Conservation (phyloP, 1,140 invertebrate species). For the Alviniconcha marisindica region DNA sequence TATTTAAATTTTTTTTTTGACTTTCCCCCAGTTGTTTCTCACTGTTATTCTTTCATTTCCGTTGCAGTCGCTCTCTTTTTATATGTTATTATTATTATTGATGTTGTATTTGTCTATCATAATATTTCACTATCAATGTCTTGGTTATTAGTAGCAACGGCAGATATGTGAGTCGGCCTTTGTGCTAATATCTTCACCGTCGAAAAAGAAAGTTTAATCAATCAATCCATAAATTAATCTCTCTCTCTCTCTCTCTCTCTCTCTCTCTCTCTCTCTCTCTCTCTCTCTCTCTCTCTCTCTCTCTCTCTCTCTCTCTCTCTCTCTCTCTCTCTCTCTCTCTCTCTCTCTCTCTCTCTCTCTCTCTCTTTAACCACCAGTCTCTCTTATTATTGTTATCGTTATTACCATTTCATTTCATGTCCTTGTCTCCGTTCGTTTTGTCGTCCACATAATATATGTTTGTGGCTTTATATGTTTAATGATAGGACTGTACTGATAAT, state of each 20-base stretch:
- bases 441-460: neutral
- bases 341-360: neutral
- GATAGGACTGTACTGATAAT: neutral
- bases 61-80: neutral
- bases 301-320: neutral
- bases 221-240: neutral
- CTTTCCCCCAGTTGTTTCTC: neutral
- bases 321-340: neutral
- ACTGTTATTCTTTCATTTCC: neutral
- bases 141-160: neutral
- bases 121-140: neutral
- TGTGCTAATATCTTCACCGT: neutral
- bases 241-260: constrained; percentile 11
- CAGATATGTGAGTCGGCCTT: neutral
- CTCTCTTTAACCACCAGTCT: too few species aligned
- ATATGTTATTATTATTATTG: neutral
- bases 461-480: neutral
- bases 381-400: neutral
- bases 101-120: neutral
- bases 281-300: neutral
- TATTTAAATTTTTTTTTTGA: neutral
- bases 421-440: too few species aligned
- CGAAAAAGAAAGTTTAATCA: neutral
- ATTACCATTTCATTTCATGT: neutral
- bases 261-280: neutral